phyloP scores from a whole-genome alignment of 2,797 vertebrate species.

The Limosa lapponica region DNA sequence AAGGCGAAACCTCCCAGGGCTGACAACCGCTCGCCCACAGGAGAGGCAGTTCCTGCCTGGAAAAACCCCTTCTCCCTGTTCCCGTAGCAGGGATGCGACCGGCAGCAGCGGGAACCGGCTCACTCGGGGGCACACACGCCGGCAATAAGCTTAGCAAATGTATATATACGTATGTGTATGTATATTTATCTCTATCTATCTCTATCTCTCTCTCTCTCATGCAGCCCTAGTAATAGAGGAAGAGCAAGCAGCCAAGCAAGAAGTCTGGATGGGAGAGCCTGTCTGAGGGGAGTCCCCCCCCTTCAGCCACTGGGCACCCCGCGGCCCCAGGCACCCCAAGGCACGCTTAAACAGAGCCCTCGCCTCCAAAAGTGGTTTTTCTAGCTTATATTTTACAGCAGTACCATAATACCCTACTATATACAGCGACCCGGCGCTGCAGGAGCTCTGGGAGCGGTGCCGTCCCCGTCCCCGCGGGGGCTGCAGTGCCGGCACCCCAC shows the following conservation, averaged over 20 bases:
- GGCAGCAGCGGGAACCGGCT: background rate
- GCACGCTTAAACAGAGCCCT: background rate
- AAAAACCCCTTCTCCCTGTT: background rate
- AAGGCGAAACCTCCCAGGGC: background rate
- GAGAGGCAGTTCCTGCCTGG: background rate
- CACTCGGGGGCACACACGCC: accelerated
- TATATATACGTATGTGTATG: background rate
- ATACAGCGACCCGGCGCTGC: background rate
- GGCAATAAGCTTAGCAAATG: background rate
- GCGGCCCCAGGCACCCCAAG: background rate
- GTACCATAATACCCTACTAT: background rate
- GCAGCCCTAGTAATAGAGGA: constrained; percentile 51
- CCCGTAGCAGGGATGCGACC: background rate
- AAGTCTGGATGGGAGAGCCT: background rate
- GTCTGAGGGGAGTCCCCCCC: background rate
- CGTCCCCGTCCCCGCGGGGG: accelerated
- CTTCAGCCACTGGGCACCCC: background rate
- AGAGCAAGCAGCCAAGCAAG: constrained; percentile 38
- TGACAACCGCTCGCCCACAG: background rate
- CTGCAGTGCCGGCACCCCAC: background rate
- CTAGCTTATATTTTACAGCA: constrained; percentile 43
- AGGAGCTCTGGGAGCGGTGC: background rate
- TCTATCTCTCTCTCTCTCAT: constrained; percentile 37
- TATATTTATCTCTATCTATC: background rate
- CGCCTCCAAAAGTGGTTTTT: background rate